Evolutionary conservation across 2,113 vertebrate genomes (phyloP).

Genomic region (Entomyzon cyanotis): DNA sequence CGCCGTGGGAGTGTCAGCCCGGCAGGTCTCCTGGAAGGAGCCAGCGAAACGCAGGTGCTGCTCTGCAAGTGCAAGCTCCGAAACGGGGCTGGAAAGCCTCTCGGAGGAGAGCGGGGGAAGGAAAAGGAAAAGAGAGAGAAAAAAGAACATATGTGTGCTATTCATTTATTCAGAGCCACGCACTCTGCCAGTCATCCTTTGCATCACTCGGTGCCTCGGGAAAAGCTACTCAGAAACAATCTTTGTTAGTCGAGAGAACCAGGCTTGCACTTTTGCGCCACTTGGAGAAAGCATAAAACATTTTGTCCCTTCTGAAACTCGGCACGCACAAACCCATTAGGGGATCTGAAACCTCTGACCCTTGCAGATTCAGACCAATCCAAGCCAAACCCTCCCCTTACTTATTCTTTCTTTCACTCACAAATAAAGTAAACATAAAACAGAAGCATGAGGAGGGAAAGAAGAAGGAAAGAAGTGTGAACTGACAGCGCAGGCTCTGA

Average conservation of each 20-base stretch:
- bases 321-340: neutral
- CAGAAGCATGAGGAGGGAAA: neutral
- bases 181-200: slow-evolving; percentile 61
- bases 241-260: slow-evolving; percentile 36
- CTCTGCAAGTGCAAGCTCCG: slow-evolving; percentile 10
- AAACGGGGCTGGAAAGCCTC: neutral
- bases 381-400: neutral
- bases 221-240: slow-evolving; percentile 55
- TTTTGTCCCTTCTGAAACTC: neutral
- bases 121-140: neutral
- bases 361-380: neutral
- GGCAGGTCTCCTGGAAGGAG: slow-evolving; percentile 26
- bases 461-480: neutral
- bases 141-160: neutral
- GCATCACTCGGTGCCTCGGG: slow-evolving; percentile 39
- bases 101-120: neutral
- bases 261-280: slow-evolving; percentile 28
- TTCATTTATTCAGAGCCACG: slow-evolving; percentile 47
- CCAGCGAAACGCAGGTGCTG: slow-evolving; percentile 43
- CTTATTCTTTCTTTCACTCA: neutral
- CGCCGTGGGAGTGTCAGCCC: slow-evolving; percentile 13
- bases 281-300: slow-evolving; percentile 6
- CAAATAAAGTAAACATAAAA: neutral
- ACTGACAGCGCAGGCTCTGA: neutral
- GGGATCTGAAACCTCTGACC: slow-evolving; percentile 1